Conservation (phyloP, 2,888 invertebrate species). For the Invenusta paracnida region DNA sequence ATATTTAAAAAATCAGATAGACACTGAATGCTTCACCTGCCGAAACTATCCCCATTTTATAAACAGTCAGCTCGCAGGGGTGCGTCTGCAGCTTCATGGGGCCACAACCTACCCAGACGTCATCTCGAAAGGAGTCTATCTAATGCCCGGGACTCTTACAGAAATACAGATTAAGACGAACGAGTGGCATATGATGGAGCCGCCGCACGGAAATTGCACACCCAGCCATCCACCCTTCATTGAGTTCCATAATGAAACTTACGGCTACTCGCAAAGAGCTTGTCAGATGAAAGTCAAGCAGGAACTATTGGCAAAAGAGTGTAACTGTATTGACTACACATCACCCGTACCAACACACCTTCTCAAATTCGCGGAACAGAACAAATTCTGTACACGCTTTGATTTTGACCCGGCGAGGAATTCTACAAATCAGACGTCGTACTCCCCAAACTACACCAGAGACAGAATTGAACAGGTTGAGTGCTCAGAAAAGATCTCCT, state of each 20-base stretch:
- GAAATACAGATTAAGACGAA: constrained; percentile 41
- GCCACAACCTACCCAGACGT: constrained; percentile 40
- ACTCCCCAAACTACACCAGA: not conserved
- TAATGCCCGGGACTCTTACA: constrained; percentile 42
- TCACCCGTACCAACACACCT: not conserved
- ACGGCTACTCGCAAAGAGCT: constrained; percentile 34
- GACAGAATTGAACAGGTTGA: not conserved
- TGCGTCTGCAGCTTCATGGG: constrained; percentile 39
- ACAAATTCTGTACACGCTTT: constrained; percentile 30
- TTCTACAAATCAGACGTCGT: not conserved
- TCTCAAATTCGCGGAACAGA: not conserved
- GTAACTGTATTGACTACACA: constrained; percentile 33
- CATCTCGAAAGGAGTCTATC: constrained; percentile 35
- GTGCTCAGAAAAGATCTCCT: not conserved
- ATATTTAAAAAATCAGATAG: constrained; percentile 39
- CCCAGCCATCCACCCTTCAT: constrained; percentile 2
- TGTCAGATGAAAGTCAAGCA: constrained; percentile 35
- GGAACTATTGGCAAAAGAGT: constrained; percentile 33
- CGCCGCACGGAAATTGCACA: constrained; percentile 41
- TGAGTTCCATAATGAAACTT: constrained; percentile 31
- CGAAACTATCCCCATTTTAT: constrained; percentile 31
- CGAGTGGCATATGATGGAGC: constrained; percentile 44
- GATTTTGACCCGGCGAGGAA: not conserved
- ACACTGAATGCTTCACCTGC: constrained; percentile 34
- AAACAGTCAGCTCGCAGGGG: constrained; percentile 33